phyloP scores from a whole-genome alignment of 2,888 invertebrate genomes.

The Ethmia dodecea region DNA sequence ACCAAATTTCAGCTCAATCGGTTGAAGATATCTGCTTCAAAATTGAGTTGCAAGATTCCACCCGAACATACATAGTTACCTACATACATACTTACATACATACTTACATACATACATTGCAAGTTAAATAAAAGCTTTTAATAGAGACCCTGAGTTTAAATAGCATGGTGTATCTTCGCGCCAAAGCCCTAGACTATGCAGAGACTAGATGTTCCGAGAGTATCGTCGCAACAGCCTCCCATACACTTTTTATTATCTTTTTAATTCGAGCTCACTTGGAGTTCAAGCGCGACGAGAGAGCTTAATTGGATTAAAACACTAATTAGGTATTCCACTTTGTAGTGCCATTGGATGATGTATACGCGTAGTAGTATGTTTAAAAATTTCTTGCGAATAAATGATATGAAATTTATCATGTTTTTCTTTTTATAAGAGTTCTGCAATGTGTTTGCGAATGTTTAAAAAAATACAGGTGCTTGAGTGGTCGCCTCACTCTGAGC shows the following conservation, averaged over 20 bases:
- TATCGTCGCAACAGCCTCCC: background rate
- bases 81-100: no score
- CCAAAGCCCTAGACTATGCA: background rate
- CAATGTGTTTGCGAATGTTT: background rate
- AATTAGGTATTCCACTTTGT: slow-evolving; percentile 31
- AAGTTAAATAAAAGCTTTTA: no score
- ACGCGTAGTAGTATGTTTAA: slow-evolving; percentile 26
- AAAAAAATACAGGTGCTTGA: no score
- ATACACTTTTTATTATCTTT: background rate
- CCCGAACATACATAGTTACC: no score
- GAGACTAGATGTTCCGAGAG: background rate
- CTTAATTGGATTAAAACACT: slow-evolving; percentile 43
- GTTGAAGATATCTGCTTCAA: no score
- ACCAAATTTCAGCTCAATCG: no score
- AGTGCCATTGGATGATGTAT: no score
- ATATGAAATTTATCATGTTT: background rate
- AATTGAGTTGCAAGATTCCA: no score
- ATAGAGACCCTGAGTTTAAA: no score
- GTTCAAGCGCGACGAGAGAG: slow-evolving; percentile 16
- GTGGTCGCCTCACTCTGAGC: no score
- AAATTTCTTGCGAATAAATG: background rate
- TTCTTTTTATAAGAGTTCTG: no score
- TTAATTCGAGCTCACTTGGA: slow-evolving; percentile 1
- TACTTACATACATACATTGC: no score
- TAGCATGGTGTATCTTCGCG: background rate